Percentiles rank a stretch among this genome's conserved stretches.
These are phyloP conservation scores for Acheta domesticus DNA, from an alignment of 2,888 invertebrate genomes.

Conservation along the genomic window DNA sequence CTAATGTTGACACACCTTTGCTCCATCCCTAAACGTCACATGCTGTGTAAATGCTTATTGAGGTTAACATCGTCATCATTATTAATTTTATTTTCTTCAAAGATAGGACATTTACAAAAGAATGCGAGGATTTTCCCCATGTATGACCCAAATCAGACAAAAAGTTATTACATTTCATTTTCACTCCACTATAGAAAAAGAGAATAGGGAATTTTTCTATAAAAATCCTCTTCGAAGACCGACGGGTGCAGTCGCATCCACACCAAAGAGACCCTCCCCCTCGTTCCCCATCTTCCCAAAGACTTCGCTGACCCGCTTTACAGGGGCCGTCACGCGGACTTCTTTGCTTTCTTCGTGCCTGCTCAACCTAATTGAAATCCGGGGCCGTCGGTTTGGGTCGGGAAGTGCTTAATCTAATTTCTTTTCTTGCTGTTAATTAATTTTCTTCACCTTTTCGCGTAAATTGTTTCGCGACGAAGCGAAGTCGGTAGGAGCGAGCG, in stretches of 20 bases:
- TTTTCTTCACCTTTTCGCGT: slow-evolving; percentile 3
- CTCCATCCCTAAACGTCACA: no score
- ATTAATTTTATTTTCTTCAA: no score
- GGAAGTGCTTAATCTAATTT: slow-evolving; percentile 18
- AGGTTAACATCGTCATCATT: no score
- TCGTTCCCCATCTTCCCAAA: not conserved
- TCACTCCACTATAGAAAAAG: no score
- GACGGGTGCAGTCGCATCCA: not conserved
- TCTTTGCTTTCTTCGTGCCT: not conserved
- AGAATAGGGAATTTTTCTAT: no score
- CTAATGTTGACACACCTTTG: no score
- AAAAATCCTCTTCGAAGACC: not conserved
- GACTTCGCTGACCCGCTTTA: not conserved
- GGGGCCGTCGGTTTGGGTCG: not conserved
- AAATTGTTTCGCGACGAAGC: not conserved
- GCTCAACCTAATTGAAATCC: slow-evolving; percentile 18
- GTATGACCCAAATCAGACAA: no score
- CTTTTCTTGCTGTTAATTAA: slow-evolving; percentile 5
- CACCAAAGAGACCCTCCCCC: not conserved
- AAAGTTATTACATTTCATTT: no score
- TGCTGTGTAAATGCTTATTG: no score
- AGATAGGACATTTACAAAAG: no score
- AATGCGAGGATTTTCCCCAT: no score
- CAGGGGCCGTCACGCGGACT: not conserved
- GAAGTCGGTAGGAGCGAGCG: not conserved